phyloP scores from a whole-genome alignment of 2,888 invertebrate genomes.

The Metallyticus violacea region DNA sequence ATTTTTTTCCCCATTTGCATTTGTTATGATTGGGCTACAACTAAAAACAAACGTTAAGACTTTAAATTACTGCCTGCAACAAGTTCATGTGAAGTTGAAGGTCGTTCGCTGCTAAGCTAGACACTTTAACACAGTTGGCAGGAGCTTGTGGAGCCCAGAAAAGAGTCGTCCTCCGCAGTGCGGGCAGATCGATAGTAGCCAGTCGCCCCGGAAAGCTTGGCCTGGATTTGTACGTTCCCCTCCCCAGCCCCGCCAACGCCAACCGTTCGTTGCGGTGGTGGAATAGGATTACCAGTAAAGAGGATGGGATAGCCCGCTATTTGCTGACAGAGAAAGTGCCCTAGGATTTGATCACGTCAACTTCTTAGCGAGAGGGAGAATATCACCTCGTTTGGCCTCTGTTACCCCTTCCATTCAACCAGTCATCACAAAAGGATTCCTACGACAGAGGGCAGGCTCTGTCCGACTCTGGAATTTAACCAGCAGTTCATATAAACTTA shows the following conservation, averaged over 20 bases:
- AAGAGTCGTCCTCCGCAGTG: neutral
- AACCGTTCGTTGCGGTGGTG: neutral
- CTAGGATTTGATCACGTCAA: neutral
- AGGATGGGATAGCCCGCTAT: neutral
- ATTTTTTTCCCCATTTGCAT: too few species aligned
- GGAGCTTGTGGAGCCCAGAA: neutral
- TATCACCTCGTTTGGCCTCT: neutral
- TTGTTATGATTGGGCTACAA: too few species aligned
- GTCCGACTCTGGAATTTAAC: too few species aligned
- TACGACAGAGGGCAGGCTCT: too few species aligned
- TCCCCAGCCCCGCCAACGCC: too few species aligned
- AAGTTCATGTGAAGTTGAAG: neutral
- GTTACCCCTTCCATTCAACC: too few species aligned
- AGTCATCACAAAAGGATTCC: too few species aligned
- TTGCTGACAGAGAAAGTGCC: neutral
- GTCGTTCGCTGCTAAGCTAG: too few species aligned
- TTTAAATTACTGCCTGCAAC: neutral
- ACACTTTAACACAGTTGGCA: too few species aligned
- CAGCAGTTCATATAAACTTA: too few species aligned
- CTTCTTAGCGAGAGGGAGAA: too few species aligned
- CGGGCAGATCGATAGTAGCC: slow-evolving; percentile 1
- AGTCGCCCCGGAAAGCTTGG: neutral
- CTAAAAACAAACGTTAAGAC: too few species aligned
- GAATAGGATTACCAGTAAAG: neutral
- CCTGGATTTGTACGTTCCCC: neutral